These are phyloP conservation scores for Trichonephila clavata DNA, from an alignment of 1,140 invertebrate species.

Conservation along the genomic window DNA sequence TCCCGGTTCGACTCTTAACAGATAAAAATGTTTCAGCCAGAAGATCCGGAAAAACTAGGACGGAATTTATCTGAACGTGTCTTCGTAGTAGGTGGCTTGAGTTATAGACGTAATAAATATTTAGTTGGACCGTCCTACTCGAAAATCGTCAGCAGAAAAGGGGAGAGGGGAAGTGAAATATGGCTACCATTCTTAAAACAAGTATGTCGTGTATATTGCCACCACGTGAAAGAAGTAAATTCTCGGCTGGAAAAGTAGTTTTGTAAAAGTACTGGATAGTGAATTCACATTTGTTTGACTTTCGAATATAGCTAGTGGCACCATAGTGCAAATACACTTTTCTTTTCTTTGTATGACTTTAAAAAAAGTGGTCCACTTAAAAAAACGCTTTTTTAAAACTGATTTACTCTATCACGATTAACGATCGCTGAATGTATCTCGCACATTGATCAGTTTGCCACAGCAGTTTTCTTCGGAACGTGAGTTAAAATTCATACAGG, in stretches of 20 bases:
- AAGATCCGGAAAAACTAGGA: slow-evolving; percentile 36
- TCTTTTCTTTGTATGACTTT: too few relatives aligned
- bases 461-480: too few relatives aligned
- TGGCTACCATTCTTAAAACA: slow-evolving; percentile 5
- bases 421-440: too few relatives aligned
- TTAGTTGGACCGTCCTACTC: slow-evolving; percentile 42
- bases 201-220: neutral
- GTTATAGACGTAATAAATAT: slow-evolving; percentile 61
- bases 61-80: slow-evolving; percentile 30
- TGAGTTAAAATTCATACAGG: too few relatives aligned
- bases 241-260: neutral
- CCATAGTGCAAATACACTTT: too few relatives aligned
- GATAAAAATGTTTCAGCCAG: slow-evolving; percentile 65
- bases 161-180: neutral
- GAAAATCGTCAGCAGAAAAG: slow-evolving; percentile 5
- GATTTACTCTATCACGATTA: too few relatives aligned
- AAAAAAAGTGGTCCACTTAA: too few relatives aligned
- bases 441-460: too few relatives aligned
- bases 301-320: too few relatives aligned
- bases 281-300: neutral
- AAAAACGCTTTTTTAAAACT: too few relatives aligned
- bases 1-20: slow-evolving; percentile 64
- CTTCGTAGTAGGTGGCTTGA: slow-evolving; percentile 31
- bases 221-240: slow-evolving; percentile 14
- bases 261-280: neutral